Evolutionary conservation across 2,797 vertebrate species (phyloP).

Genomic region (Halcyon smyrnensis): DNA sequence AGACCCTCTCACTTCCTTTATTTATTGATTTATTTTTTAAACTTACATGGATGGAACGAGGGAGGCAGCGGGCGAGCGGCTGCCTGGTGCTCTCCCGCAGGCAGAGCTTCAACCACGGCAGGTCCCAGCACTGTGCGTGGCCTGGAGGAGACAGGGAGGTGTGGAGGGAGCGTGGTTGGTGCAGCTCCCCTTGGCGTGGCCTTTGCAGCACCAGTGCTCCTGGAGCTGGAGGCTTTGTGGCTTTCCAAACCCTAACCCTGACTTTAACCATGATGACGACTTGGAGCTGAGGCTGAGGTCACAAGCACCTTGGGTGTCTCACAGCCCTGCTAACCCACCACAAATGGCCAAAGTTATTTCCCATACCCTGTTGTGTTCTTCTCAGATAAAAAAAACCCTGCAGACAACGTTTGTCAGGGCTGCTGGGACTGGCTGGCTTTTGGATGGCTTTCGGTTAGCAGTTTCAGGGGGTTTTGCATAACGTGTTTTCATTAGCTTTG

Average conservation of each 20-base stretch:
- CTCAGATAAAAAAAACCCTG: neutral
- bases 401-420: neutral
- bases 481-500: neutral
- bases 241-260: neutral
- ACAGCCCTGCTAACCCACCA: no score
- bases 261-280: neutral
- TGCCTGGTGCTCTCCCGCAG: no score
- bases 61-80: no score
- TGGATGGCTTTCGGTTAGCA: neutral
- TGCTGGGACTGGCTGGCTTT: neutral
- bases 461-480: fast-evolving
- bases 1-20: no score
- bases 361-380: no score
- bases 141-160: neutral
- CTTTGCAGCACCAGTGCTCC: neutral
- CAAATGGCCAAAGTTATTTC: no score
- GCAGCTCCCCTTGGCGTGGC: no score
- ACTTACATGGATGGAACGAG: no score
- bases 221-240: neutral
- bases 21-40: no score
- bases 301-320: neutral
- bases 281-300: neutral
- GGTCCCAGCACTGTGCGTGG: no score
- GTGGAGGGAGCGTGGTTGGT: neutral
- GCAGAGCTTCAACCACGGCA: no score